Evolutionary conservation across 2,888 invertebrate genomes (phyloP), one percentile per base, ranked within the genome.

Genomic region (Archaeoteleia sp.): DNA sequence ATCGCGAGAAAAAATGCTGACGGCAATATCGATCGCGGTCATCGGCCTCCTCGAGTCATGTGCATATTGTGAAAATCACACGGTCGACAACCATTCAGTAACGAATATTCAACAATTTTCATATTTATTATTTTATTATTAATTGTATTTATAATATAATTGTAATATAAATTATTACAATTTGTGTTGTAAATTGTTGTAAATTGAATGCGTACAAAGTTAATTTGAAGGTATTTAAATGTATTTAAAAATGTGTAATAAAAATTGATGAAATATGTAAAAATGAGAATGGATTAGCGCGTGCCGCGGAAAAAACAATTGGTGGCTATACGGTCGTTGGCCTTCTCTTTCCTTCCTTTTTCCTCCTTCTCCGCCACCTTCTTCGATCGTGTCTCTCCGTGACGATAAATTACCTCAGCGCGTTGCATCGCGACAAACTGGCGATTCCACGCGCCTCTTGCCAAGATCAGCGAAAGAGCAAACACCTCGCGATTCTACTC

Each of bases 341-440:
- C 70, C 71, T 60, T 66, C 49, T 70, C 70, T 67, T 49, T 71
- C 57, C 54, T 65, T 69, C 43, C 54, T 53, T 62, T 53, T 51
- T 45, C 62, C 40, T 68, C 43, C 14, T 32, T 51, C 49, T 58
- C 42, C 65, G 42, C 61, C 62, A 53, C 67, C 72, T 68, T 70
- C 60, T 67, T 74, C 72, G 70, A 69, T 71, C 67, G 70, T 69
- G 67, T n/a, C n/a, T 57, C 57, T 66, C 51, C 65, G 66, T 57
- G 60, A 65, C 74, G 74, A 76, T 74, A 74, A 74, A 76, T 76
- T 74, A 74, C 73, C 65, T 66, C 60, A 39, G 49, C 66, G 54
- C 68, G 70, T 61, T 71, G 63, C 66, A 67, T 55, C 67, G 69
- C 73, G 68, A 66, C 71, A 67, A 70, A 71, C 65, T 42, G 32